Evolutionary conservation across 2,113 vertebrate genomes (phyloP).

Genomic region (Bubo bubo): DNA sequence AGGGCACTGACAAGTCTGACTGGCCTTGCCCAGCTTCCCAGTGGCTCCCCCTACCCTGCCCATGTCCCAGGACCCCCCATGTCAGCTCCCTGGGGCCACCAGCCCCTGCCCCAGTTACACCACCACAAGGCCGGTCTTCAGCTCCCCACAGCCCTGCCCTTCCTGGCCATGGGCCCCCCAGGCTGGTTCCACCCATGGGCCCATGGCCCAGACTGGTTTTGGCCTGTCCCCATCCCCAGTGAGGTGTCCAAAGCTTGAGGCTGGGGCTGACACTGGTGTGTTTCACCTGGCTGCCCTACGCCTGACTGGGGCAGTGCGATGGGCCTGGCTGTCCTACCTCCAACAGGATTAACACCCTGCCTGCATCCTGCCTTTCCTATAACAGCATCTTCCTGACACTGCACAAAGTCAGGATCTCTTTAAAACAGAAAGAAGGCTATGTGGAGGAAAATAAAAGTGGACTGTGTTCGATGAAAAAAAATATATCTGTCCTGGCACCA

Average conservation of each 20-base stretch:
- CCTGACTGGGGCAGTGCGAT: background rate
- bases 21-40: background rate
- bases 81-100: no score
- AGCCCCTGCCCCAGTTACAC: background rate
- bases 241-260: background rate
- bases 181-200: background rate
- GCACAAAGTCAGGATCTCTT: background rate
- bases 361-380: background rate
- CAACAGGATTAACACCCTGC: background rate
- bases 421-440: background rate
- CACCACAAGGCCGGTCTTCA: accelerated
- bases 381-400: accelerated
- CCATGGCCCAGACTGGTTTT: background rate
- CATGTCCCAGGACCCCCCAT: no score
- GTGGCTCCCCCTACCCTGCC: no score
- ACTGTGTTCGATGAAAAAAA: background rate
- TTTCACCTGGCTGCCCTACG: background rate
- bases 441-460: background rate
- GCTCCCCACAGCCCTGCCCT: background rate
- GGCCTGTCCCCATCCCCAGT: background rate
- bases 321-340: background rate
- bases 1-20: background rate
- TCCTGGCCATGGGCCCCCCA: no score
- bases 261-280: background rate
- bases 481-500: background rate